phyloP scores from a whole-genome alignment of 2,888 invertebrate species.

The Hartigia nigra region DNA sequence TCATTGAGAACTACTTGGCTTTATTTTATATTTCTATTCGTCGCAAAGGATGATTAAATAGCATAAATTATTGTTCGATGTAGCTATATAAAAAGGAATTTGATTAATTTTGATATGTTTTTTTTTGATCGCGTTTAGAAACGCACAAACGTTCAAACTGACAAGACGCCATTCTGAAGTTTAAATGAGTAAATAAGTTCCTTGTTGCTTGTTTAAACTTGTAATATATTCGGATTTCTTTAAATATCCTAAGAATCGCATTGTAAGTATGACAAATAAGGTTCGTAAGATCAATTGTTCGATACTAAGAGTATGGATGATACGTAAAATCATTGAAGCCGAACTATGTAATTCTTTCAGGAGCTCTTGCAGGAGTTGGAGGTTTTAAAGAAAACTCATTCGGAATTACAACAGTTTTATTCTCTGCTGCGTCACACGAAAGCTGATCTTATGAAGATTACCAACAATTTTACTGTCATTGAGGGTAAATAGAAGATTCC shows the following conservation, averaged over 20 bases:
- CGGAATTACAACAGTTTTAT: slow-evolving; percentile 38
- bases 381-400: slow-evolving; percentile 30
- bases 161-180: neutral
- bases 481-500: slow-evolving; percentile 14
- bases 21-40: neutral
- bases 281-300: neutral
- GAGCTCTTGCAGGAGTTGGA: slow-evolving; percentile 26
- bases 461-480: slow-evolving; percentile 23
- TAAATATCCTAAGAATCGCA: neutral
- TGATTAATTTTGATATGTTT: neutral
- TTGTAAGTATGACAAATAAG: neutral
- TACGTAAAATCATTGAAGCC: neutral
- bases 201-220: neutral
- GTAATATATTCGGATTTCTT: neutral
- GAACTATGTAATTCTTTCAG: slow-evolving; percentile 20
- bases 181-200: neutral
- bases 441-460: slow-evolving; percentile 40
- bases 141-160: neutral
- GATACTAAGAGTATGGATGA: neutral
- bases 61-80: neutral
- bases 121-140: neutral
- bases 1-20: neutral
- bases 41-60: neutral
- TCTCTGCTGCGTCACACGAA: slow-evolving; percentile 35
- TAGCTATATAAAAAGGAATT: neutral